Evolutionary conservation across 2,888 invertebrate species (phyloP), one percentile per base, ranked within the genome.

Genomic region (Geophilus truncorum): DNA sequence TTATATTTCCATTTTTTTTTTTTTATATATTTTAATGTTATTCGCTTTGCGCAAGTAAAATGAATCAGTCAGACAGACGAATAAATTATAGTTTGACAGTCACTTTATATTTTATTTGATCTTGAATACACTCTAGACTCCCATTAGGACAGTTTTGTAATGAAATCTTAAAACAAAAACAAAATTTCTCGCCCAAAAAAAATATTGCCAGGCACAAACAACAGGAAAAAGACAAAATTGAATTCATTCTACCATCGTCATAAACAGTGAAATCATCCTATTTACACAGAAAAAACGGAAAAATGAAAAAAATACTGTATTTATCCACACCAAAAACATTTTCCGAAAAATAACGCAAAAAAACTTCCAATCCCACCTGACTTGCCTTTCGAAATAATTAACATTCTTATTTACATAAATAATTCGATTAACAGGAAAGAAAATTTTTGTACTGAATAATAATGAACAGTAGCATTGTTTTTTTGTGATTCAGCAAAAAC

Each of bases 91-190:
- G 7, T 62, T 62, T 62, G 62, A 62, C 62, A 62, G 62, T 62
- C 62, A 62, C 62, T 62, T 62, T 62, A 62, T 62, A 23, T 62
- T 62, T 62, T 62, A 62, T 62, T 62, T 62, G 62, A 62, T 62
- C 62, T 62, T 62, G 62, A 62, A 62, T 62, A 62, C 62, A 62
- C 62, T 62, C 62, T 62, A 62, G 62, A 62, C 62, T 62, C 62
- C 62, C 62, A 25, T 7, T 25, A 62, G 23, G 62, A 62, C 62
- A 62, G 9, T 25, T n/a, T 62, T 62, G 62, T 62, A 62, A 62
- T 62, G 9, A 62, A 62, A 25, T 15, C 15, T 7, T 15, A 15
- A 62, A 6, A 62, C 62, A 62, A 62, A 62, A 45, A n/a, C n/a
- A 57, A 21, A 57, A 18, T 57, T 62, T 62, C 62, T 62, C 62